Conservation (phyloP, 2,888 invertebrate species). For the Drosophila colorata region DNA sequence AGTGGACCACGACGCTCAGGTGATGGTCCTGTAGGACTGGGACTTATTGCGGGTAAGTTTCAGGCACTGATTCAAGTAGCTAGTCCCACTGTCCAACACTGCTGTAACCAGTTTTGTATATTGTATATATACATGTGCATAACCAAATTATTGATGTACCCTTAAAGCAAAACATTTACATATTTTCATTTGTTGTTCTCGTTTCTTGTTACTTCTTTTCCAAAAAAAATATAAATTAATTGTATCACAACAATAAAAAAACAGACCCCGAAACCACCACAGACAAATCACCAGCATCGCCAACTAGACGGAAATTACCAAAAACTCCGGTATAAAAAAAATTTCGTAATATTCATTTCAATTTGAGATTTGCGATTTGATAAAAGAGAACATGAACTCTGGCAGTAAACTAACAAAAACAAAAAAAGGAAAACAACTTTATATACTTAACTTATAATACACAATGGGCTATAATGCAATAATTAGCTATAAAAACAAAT, state of each 20-base stretch:
- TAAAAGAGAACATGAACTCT: slow-evolving; percentile 46
- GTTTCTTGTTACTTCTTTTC: slow-evolving; percentile 72
- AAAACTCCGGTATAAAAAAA: slow-evolving; percentile 98
- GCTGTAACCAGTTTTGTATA: slow-evolving; percentile 23
- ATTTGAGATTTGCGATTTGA: slow-evolving; percentile 57
- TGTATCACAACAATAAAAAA: slow-evolving; percentile 37
- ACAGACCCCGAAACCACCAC: slow-evolving; percentile 91
- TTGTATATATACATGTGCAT: slow-evolving; percentile 15
- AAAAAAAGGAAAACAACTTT: slow-evolving; percentile 12
- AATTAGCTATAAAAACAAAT: slow-evolving; percentile 64
- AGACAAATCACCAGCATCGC: slow-evolving; percentile 95
- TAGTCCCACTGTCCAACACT: slow-evolving; percentile 13
- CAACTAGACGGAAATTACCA: slow-evolving; percentile 97
- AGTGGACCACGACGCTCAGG: slow-evolving; percentile 85
- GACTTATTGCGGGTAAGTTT: slow-evolving; percentile 85
- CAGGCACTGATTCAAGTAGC: slow-evolving; percentile 13
- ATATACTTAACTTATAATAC: slow-evolving; percentile 36
- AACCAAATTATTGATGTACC: slow-evolving; percentile 32
- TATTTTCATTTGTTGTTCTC: slow-evolving; percentile 73
- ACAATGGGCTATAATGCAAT: slow-evolving; percentile 58
- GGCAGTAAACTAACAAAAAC: slow-evolving; percentile 40
- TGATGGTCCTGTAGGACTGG: slow-evolving; percentile 84
- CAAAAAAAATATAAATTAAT: slow-evolving; percentile 30
- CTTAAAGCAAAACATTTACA: slow-evolving; percentile 55
- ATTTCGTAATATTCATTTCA: slow-evolving; percentile 70